Conservation (phyloP, 2,797 vertebrate genomes). For the Tadarida brasiliensis region DNA sequence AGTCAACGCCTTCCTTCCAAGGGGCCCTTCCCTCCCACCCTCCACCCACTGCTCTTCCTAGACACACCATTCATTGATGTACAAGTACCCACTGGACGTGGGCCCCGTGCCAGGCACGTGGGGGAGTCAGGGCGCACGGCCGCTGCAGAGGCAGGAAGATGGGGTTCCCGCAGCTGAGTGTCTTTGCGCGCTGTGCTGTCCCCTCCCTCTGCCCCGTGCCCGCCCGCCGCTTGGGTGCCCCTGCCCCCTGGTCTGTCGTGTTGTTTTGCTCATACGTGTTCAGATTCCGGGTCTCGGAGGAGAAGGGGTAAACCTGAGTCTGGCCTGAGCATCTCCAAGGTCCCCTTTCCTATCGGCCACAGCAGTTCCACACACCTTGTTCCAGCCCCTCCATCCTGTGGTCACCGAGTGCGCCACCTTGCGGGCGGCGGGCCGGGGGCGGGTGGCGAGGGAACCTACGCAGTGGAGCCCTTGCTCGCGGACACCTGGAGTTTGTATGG, state of each 20-base stretch:
- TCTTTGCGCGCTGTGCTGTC: not conserved
- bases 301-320: not conserved
- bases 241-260: too few species aligned
- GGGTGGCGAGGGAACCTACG: rapidly evolving
- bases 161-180: too few species aligned
- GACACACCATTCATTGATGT: not conserved
- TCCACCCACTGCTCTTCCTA: not conserved
- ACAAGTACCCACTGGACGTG: rapidly evolving
- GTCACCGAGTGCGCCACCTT: rapidly evolving
- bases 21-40: not conserved
- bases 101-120: not conserved
- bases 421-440: not conserved
- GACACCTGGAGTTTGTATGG: not conserved
- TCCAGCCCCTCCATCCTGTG: too few species aligned
- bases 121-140: not conserved
- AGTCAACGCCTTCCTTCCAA: not conserved
- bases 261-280: not conserved
- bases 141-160: not conserved
- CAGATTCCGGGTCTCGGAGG: not conserved
- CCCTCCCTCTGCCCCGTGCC: rapidly evolving
- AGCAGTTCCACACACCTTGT: rapidly evolving
- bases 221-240: too few species aligned
- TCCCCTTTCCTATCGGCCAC: not conserved
- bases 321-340: too few species aligned
- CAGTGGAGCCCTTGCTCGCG: too few species aligned